Evolutionary conservation across 2,113 vertebrate species (phyloP).

Genomic region (Lophochroa leadbeateri): DNA sequence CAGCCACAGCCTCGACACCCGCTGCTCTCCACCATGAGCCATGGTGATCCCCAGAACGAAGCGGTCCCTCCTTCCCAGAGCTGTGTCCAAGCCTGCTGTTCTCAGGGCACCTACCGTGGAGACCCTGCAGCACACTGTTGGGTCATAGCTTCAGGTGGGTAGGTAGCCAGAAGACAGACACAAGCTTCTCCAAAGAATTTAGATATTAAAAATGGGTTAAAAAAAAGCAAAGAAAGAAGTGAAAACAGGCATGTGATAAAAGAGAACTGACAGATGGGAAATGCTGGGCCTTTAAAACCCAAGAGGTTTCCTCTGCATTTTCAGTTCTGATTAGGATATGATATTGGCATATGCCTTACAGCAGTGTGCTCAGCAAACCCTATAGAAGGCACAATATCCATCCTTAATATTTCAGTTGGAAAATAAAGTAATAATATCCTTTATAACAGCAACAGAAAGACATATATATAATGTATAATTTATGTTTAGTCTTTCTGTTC

Average conservation of each 20-base stretch:
- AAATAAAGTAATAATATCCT: not conserved
- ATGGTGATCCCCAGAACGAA: not conserved
- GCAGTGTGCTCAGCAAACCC: not conserved
- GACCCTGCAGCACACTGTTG: not conserved
- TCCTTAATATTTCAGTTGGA: not conserved
- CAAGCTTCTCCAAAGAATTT: not conserved
- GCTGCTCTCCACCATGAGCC: not conserved
- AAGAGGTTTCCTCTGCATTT: not conserved
- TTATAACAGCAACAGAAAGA: not conserved
- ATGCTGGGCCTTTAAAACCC: not conserved
- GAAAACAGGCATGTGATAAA: not conserved
- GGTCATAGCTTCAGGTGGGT: fast-evolving
- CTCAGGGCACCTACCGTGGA: not conserved
- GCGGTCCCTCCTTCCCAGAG: not conserved
- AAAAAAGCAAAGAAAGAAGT: not conserved
- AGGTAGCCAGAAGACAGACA: not conserved
- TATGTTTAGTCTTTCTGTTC: not conserved
- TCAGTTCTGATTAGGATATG: not conserved
- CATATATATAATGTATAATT: not conserved
- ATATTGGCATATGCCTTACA: not conserved
- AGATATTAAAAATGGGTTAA: not conserved
- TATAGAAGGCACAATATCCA: not conserved
- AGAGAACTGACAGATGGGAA: conserved; percentile 34
- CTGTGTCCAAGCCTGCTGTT: not conserved
- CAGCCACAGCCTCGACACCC: fast-evolving